A percentile compares a stretch with the other conserved stretches of the same genome.
phyloP scores from a whole-genome alignment of 23 tunicate genomes.

The Trididemnum clinides region DNA sequence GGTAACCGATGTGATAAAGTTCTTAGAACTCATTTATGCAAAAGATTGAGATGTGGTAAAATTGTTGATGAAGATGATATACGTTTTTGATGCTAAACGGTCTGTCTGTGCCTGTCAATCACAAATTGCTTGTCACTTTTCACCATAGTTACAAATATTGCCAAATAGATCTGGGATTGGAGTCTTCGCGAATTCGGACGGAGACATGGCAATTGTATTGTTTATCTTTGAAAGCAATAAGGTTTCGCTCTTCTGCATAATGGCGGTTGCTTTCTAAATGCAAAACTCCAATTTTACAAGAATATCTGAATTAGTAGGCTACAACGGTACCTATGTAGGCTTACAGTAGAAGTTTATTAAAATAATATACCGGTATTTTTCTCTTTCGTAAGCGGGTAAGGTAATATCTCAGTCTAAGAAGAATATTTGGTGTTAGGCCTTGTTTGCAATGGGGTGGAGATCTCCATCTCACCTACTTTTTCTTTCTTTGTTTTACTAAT shows the following conservation, averaged over 20 bases:
- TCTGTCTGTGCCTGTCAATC: conserved; percentile 4
- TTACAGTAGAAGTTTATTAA: no score
- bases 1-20: not conserved
- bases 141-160: conserved; percentile 9
- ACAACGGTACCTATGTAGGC: not conserved
- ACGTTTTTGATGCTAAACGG: not conserved
- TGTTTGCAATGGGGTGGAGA: no score
- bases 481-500: no score
- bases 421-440: no score
- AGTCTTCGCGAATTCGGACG: not conserved
- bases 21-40: not conserved
- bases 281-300: not conserved
- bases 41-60: not conserved
- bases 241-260: not conserved
- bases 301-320: not conserved
- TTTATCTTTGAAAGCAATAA: not conserved
- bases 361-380: no score
- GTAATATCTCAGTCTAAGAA: no score
- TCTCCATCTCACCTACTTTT: no score
- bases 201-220: not conserved
- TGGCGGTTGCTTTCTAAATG: not conserved
- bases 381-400: no score
- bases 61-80: not conserved
- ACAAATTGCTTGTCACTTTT: conserved; percentile 12
- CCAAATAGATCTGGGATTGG: not conserved